Percentiles rank a stretch among this genome's conserved stretches.
phyloP scores from a whole-genome alignment of 2,797 vertebrate species.

The Balearica regulorum region DNA sequence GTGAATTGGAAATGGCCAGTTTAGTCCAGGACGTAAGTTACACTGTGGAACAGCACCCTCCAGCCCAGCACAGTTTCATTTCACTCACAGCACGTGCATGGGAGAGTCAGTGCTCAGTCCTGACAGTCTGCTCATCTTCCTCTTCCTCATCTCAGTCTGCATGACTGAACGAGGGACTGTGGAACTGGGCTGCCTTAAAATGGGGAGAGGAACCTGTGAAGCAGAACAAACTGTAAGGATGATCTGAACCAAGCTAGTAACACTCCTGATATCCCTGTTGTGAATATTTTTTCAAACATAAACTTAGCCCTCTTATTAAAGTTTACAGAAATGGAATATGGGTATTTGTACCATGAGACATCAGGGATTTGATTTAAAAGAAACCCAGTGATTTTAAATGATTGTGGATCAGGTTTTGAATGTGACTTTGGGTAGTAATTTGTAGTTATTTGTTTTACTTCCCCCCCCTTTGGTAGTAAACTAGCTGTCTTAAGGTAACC shows the following conservation, averaged over 20 bases:
- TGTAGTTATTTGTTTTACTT: not conserved
- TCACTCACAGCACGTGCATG: not conserved
- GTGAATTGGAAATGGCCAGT: not conserved
- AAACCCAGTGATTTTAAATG: not conserved
- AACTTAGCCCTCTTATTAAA: not conserved
- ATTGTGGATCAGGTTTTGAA: not conserved
- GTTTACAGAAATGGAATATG: not conserved
- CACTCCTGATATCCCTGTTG: not conserved
- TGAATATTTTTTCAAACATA: not conserved
- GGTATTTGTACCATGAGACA: not conserved
- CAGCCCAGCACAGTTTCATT: not conserved
- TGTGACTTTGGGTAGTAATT: not conserved
- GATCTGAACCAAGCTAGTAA: not conserved
- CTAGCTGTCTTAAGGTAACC: not conserved
- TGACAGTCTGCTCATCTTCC: accelerated
- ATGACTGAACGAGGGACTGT: not conserved
- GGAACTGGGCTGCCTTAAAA: not conserved
- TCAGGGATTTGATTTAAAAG: not conserved
- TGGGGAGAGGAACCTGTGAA: not conserved
- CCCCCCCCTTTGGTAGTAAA: not conserved
- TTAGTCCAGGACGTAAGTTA: not conserved
- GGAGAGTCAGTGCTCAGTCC: not conserved
- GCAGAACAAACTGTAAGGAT: not conserved
- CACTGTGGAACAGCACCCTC: not conserved
- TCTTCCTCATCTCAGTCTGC: not conserved